Evolutionary conservation across 2,113 vertebrate genomes (phyloP).

Genomic region (Malaclemys terrapin): DNA sequence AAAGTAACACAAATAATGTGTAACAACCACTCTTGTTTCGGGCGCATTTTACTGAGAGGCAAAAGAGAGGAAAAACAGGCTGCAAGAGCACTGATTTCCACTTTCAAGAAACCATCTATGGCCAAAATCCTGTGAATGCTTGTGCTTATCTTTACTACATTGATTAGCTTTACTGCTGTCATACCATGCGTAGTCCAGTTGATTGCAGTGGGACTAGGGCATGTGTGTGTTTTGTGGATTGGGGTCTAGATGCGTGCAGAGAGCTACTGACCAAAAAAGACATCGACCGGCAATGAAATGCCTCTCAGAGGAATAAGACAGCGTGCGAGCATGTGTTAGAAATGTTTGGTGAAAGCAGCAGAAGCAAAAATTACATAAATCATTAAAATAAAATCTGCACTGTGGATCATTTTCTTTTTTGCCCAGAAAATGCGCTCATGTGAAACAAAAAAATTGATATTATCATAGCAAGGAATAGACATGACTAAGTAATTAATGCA

Average conservation of each 20-base stretch:
- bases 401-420: not conserved
- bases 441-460: slow-evolving; percentile 12
- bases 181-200: no score
- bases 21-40: not conserved
- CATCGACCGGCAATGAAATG: not conserved
- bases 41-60: not conserved
- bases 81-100: not conserved
- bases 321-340: no score
- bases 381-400: slow-evolving; percentile 35
- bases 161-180: not conserved
- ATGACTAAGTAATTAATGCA: slow-evolving; percentile 66
- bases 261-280: not conserved
- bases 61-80: not conserved
- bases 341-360: not conserved
- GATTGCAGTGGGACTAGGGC: no score
- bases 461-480: slow-evolving; percentile 40
- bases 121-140: not conserved
- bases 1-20: not conserved
- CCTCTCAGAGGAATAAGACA: not conserved
- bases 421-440: not conserved
- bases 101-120: not conserved
- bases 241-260: not conserved
- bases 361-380: not conserved
- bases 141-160: not conserved
- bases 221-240: not conserved